A percentile compares a stretch with the other conserved stretches of the same genome.
phyloP scores from a whole-genome alignment of 2,113 vertebrate species.

The Bubalus kerabau region DNA sequence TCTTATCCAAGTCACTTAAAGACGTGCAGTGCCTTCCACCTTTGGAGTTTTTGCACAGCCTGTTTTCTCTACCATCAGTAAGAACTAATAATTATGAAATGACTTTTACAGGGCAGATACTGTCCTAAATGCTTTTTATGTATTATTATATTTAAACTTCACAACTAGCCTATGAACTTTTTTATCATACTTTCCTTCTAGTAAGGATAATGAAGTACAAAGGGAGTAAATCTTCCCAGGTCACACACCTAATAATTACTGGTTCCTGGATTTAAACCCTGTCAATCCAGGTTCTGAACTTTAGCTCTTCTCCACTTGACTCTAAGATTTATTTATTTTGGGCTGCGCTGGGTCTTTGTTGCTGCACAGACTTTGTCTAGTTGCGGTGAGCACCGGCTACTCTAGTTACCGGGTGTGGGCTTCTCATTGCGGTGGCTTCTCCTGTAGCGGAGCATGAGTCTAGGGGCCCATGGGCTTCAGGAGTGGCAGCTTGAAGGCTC shows the following conservation, averaged over 20 bases:
- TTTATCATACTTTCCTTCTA: neutral
- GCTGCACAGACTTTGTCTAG: neutral
- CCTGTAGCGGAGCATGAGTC: neutral
- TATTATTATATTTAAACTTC: neutral
- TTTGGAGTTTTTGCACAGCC: neutral
- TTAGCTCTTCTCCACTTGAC: neutral
- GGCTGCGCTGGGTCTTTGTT: neutral
- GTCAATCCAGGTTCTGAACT: neutral
- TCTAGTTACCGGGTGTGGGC: neutral
- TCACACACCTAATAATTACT: neutral
- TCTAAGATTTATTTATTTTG: neutral
- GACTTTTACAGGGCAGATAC: neutral
- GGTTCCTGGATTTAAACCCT: neutral
- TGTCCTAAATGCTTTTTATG: neutral
- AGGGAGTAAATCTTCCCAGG: neutral
- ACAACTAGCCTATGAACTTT: neutral
- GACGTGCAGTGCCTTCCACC: neutral
- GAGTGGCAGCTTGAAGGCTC: neutral
- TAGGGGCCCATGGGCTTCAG: neutral
- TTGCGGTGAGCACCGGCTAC: neutral
- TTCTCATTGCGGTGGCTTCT: neutral
- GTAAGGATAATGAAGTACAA: neutral
- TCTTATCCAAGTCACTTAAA: neutral
- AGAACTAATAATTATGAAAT: neutral
- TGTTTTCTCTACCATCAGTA: neutral